A percentile compares a stretch with the other conserved stretches of the same genome.
These are phyloP conservation scores for Chloroceryle amazona DNA, from an alignment of 2,797 vertebrate genomes.

Conservation along the genomic window DNA sequence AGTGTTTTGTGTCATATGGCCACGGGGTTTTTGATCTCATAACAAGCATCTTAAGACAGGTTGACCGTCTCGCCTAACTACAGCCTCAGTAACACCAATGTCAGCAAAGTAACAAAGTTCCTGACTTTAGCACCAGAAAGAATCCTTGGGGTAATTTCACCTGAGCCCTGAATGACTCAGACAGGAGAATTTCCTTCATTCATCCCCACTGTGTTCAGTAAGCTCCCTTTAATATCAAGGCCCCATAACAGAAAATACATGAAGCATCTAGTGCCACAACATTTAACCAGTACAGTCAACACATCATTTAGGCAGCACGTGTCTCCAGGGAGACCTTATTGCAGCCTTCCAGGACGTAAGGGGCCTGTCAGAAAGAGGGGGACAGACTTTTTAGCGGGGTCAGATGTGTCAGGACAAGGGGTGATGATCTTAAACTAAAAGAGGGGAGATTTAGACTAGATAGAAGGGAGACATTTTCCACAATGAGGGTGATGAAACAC, in stretches of 20 bases:
- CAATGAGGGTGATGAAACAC: not conserved
- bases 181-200: not conserved
- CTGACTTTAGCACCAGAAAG: not conserved
- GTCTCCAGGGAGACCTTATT: not conserved
- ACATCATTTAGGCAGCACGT: not conserved
- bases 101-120: not conserved
- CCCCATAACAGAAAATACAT: not conserved
- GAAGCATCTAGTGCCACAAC: not conserved
- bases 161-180: not conserved
- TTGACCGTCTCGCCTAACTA: conserved; percentile 22
- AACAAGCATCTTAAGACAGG: conserved; percentile 48
- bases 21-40: conserved; percentile 60
- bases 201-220: not conserved
- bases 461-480: not conserved
- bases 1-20: conserved; percentile 65
- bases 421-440: not conserved
- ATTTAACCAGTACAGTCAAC: not conserved
- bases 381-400: not conserved
- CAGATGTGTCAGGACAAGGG: not conserved
- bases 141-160: not conserved
- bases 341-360: not conserved
- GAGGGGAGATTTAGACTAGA: not conserved
- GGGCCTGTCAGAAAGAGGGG: not conserved
- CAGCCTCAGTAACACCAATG: not conserved
- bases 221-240: not conserved